Evolutionary conservation across 1,140 invertebrate species (phyloP).

Genomic region (Leguminivora glycinivorella): DNA sequence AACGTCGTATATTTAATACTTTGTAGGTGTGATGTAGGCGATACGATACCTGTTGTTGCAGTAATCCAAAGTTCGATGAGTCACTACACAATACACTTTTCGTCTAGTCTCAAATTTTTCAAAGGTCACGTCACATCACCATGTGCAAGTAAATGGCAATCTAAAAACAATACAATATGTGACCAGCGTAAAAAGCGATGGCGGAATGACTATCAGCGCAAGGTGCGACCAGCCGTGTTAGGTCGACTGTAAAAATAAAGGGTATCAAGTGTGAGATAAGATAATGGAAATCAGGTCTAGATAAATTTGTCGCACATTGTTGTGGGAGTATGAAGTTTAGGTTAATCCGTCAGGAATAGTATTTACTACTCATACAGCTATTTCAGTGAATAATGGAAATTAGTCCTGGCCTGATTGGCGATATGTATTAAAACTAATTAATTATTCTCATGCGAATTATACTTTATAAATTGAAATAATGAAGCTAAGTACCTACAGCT

Average conservation of each 20-base stretch:
- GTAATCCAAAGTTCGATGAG: not conserved
- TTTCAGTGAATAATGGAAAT: not conserved
- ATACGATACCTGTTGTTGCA: not conserved
- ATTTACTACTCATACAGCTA: not conserved
- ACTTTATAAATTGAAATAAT: too few relatives aligned
- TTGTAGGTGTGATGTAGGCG: not conserved
- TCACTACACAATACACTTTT: not conserved
- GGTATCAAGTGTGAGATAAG: constrained; percentile 67
- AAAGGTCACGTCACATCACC: not conserved
- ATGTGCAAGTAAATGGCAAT: not conserved
- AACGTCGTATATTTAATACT: too few relatives aligned
- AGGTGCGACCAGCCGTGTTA: constrained; percentile 45
- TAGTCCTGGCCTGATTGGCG: too few relatives aligned
- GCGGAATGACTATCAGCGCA: constrained; percentile 23
- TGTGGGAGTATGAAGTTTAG: constrained; percentile 38
- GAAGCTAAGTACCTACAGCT: too few relatives aligned
- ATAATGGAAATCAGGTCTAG: constrained; percentile 76
- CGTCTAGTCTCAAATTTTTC: not conserved
- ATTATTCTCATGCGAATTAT: too few relatives aligned
- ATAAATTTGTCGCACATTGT: constrained; percentile 70
- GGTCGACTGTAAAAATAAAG: constrained; percentile 63
- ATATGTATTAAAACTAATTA: too few relatives aligned
- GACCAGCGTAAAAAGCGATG: constrained; percentile 1
- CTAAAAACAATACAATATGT: not conserved
- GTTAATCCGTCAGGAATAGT: not conserved